A percentile compares a stretch with the other conserved stretches of the same genome.
phyloP scores from a whole-genome alignment of 2,888 invertebrate species.

The Autographa gamma region DNA sequence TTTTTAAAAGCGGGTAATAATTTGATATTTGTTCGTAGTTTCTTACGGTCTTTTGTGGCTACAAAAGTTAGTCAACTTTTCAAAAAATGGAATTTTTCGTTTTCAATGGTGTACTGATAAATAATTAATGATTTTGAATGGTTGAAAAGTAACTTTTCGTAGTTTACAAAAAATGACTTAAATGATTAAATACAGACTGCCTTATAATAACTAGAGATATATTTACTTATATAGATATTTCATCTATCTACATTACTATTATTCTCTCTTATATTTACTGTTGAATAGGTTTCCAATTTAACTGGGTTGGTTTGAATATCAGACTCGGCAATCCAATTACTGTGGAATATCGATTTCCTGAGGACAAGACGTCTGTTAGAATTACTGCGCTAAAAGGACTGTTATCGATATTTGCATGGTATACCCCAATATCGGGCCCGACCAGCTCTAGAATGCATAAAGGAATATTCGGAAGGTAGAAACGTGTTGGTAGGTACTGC shows the following conservation, averaged over 20 bases:
- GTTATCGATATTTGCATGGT: neutral
- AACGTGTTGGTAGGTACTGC: neutral
- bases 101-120: too few species aligned
- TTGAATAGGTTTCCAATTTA: neutral
- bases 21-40: too few species aligned
- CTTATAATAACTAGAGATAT: too few species aligned
- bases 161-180: too few species aligned
- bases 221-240: too few species aligned
- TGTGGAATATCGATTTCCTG: neutral
- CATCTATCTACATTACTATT: neutral
- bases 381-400: neutral
- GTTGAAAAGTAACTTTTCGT: too few species aligned
- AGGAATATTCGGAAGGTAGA: neutral
- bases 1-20: too few species aligned
- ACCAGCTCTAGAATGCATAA: neutral
- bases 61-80: too few species aligned
- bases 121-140: too few species aligned
- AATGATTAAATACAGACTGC: too few species aligned
- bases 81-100: too few species aligned
- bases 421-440: neutral
- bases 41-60: too few species aligned
- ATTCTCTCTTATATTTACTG: neutral
- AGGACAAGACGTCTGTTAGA: neutral
- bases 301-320: neutral
- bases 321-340: conserved; percentile 1